Base-by-base conservation (phyloP, 2,113 vertebrate species). In the Atlantisia rogersi region DNA sequence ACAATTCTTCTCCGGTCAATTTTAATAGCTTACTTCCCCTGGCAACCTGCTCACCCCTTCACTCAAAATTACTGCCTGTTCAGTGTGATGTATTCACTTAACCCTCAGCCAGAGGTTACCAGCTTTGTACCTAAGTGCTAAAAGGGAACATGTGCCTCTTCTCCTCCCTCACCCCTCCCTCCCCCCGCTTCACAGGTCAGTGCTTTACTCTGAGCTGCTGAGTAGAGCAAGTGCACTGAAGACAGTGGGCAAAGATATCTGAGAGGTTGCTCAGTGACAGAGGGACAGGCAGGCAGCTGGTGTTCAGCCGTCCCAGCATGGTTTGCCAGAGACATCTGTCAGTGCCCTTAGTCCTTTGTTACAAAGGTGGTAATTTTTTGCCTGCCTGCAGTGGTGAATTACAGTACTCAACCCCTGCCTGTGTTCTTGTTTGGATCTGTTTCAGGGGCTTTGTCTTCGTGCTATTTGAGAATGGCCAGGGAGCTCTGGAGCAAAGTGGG, bases 341-440 rank as follows among this genome's bases (percentile, higher is more conserved):
- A 74, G 82, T 74, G 79, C 76, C 76, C 82, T 82, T 68, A 85
- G 37, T 62, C 37, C 64, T 86, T 93, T 93, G 55, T 92, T 93
- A 59, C 13, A 78, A 88, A 93, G 88, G 88, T 77, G 82, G 82
- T 88, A 73, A 92, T 83, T 93, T 96, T 94, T 95, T 92, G 82
- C 86, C 28, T 78, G 73, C 95, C 92, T 78, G 73, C 76, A 92
- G 88, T 86, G 90, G 75, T 93, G 94, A 92, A 95, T 90, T 95
- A 86, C 64, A 90, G 82, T 92, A 44, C 59, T 88, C 88, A 92
- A 2, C 46, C 68, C 37, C 68, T 88, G 31, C 78, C 52, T 55
- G n/a, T 86, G 76, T 92, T 92, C 80, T 78, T 63, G 46, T 91
- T 93, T 94, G 88, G 60, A 63, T 92, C 42, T 74, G 5, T 92